These are phyloP conservation scores for Sisyra terminalis DNA, from an alignment of 2,888 invertebrate species.

Conservation along the genomic window DNA sequence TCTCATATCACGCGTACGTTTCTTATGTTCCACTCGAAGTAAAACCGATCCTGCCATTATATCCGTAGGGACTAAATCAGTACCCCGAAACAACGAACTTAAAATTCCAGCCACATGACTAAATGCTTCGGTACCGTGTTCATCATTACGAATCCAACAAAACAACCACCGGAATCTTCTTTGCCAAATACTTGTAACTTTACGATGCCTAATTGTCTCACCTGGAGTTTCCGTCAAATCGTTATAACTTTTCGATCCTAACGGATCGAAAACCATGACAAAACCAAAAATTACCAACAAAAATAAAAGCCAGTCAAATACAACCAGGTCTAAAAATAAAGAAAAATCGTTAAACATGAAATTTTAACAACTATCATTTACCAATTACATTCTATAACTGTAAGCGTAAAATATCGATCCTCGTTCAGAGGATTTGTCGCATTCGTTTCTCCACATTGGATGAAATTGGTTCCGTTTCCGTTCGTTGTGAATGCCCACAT, in stretches of 20 bases:
- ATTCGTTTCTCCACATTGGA: too few species aligned
- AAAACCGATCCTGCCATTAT: slow-evolving; percentile 75
- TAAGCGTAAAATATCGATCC: slow-evolving; percentile 42
- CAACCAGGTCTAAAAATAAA: slow-evolving; percentile 42
- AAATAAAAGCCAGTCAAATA: slow-evolving; percentile 68
- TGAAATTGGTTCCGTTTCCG: too few species aligned
- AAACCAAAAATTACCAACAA: slow-evolving; percentile 57
- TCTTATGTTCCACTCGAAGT: slow-evolving; percentile 58
- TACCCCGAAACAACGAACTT: slow-evolving; percentile 64
- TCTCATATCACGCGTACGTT: slow-evolving; percentile 53
- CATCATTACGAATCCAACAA: slow-evolving; percentile 55
- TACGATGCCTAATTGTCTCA: slow-evolving; percentile 48
- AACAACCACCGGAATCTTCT: slow-evolving; percentile 58
- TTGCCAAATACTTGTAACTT: slow-evolving; percentile 57
- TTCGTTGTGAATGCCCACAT: slow-evolving; percentile 55
- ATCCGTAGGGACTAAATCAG: slow-evolving; percentile 78
- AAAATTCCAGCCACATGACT: slow-evolving; percentile 66
- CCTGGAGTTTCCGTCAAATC: slow-evolving; percentile 45
- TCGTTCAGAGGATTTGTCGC: too few species aligned
- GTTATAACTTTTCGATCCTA: slow-evolving; percentile 48
- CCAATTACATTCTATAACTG: slow-evolving; percentile 51
- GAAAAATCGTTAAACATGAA: slow-evolving; percentile 3
- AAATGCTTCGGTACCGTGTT: slow-evolving; percentile 62
- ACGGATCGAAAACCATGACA: slow-evolving; percentile 66
- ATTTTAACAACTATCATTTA: neutral